These are phyloP conservation scores for Corapipo altera DNA, from an alignment of 2,113 vertebrate genomes.

Conservation along the genomic window DNA sequence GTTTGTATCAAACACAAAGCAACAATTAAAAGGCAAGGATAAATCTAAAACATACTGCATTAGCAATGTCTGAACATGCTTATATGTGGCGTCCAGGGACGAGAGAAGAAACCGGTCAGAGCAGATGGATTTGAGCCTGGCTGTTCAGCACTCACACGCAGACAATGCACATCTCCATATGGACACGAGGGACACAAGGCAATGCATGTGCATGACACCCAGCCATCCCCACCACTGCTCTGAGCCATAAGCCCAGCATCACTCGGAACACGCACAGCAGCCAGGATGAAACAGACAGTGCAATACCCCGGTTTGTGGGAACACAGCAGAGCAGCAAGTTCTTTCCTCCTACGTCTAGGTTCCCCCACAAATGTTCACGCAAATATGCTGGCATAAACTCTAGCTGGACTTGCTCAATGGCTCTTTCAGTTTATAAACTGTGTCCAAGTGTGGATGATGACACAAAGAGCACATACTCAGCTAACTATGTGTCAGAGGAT, in stretches of 20 bases:
- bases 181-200: neutral
- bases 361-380: neutral
- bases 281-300: neutral
- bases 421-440: rapidly evolving
- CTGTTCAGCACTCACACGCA: neutral
- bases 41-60: neutral
- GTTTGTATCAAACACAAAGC: neutral
- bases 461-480: rapidly evolving
- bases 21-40: neutral
- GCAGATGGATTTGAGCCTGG: neutral
- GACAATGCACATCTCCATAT: neutral
- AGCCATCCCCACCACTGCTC: rapidly evolving
- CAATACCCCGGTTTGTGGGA: neutral
- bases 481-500: neutral
- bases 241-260: neutral
- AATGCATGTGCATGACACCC: neutral
- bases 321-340: neutral
- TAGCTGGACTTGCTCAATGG: neutral
- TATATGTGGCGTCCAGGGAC: neutral
- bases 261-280: rapidly evolving
- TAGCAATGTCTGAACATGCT: neutral
- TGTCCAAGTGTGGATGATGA: rapidly evolving
- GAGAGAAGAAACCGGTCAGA: neutral
- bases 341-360: neutral
- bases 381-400: neutral